These are phyloP conservation scores for Gila orcuttii DNA, from an alignment of 2,113 vertebrate species.

Conservation along the genomic window DNA sequence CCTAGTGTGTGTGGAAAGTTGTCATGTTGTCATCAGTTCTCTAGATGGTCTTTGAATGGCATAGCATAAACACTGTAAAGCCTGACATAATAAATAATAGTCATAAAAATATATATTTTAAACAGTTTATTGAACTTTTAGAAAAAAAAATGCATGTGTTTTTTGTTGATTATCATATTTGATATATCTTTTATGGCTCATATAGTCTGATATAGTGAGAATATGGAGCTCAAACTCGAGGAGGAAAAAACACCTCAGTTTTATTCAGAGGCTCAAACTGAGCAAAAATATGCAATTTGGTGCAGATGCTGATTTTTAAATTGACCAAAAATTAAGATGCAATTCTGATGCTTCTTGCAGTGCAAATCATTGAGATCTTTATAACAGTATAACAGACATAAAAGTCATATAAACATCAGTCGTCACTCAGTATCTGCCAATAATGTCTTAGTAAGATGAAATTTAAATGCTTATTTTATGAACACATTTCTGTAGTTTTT, in stretches of 20 bases:
- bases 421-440: background rate
- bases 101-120: no score
- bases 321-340: background rate
- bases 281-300: background rate
- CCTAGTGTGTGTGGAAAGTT: background rate
- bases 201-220: background rate
- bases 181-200: background rate
- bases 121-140: background rate
- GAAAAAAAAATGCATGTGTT: background rate
- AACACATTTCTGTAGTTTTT: background rate
- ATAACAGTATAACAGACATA: no score
- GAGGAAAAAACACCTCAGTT: background rate
- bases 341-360: background rate
- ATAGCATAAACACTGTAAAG: no score
- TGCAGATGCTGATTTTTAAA: background rate
- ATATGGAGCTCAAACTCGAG: background rate
- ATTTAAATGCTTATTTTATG: background rate
- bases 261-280: background rate
- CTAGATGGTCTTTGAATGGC: no score
- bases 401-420: no score
- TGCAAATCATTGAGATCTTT: background rate
- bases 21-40: background rate
- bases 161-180: background rate
- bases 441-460: background rate
- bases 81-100: no score